Conservation (phyloP, 1,140 invertebrate genomes). For the Drosophila tsacasi region DNA sequence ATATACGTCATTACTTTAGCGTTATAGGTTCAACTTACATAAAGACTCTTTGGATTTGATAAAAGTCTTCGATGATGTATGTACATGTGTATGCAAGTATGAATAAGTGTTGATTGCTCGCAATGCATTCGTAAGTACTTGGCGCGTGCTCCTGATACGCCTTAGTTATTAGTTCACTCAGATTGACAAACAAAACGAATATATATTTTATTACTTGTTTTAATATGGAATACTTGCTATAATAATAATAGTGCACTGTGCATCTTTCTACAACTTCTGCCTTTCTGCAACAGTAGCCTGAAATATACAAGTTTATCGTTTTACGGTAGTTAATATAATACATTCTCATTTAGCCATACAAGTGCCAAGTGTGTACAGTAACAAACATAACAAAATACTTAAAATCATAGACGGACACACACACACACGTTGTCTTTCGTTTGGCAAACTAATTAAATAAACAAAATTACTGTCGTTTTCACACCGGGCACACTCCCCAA, state of each 20-base stretch:
- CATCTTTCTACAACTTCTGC: slow-evolving; percentile 63
- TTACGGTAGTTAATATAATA: slow-evolving; percentile 78
- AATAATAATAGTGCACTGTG: slow-evolving; percentile 72
- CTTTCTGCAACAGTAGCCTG: slow-evolving; percentile 50
- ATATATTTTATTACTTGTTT: slow-evolving; percentile 61
- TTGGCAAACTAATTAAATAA: slow-evolving; percentile 43
- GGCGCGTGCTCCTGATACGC: slow-evolving; percentile 47
- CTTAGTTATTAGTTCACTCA: slow-evolving; percentile 16
- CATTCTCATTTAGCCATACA: slow-evolving; percentile 60
- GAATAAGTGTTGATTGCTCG: neutral
- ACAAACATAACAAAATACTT: slow-evolving; percentile 65
- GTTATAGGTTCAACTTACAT: neutral
- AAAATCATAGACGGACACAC: slow-evolving; percentile 36
- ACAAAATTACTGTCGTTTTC: slow-evolving; percentile 35
- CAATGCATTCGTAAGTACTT: slow-evolving; percentile 13
- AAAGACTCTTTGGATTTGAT: neutral
- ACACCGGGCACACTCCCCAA: slow-evolving; percentile 35
- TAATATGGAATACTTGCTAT: slow-evolving; percentile 71
- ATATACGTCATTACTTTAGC: neutral
- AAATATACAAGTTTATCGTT: slow-evolving; percentile 73
- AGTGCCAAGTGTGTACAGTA: slow-evolving; percentile 52
- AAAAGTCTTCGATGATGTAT: slow-evolving; percentile 2
- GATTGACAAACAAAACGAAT: slow-evolving; percentile 72
- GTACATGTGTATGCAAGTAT: neutral
- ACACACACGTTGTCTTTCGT: slow-evolving; percentile 56